phyloP scores from a whole-genome alignment of 2,797 vertebrate species.

The Dallia pectoralis region DNA sequence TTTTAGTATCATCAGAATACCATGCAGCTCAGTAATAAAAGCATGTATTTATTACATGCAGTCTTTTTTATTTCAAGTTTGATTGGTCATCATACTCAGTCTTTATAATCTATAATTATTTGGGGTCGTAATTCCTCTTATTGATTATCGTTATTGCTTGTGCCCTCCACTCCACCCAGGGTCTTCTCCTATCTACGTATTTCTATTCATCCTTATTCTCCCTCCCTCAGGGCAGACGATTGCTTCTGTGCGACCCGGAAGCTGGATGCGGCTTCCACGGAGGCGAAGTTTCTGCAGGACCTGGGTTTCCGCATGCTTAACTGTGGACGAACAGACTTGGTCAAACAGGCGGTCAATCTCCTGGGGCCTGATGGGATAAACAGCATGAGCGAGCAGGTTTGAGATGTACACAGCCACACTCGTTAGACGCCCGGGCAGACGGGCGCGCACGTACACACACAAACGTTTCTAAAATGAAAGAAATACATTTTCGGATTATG shows the following conservation, averaged over 20 bases:
- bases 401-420: slow-evolving; percentile 26
- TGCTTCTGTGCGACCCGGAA: slow-evolving; percentile 76
- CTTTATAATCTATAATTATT: not conserved
- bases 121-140: not conserved
- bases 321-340: slow-evolving; percentile 79
- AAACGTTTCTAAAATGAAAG: not conserved
- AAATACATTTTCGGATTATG: too few relatives aligned
- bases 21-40: too few relatives aligned
- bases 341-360: slow-evolving; percentile 77
- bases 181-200: not conserved
- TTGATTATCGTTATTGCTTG: not conserved
- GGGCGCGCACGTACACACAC: slow-evolving; percentile 21
- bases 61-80: too few relatives aligned
- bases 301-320: slow-evolving; percentile 83
- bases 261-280: slow-evolving; percentile 75
- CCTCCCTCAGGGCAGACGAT: slow-evolving; percentile 71
- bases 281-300: slow-evolving; percentile 79
- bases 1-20: too few relatives aligned
- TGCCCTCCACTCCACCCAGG: not conserved
- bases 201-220: not conserved
- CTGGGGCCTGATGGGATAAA: slow-evolving; percentile 80
- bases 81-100: not conserved
- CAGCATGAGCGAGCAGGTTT: slow-evolving; percentile 81
- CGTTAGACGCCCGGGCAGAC: not conserved
- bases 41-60: too few relatives aligned